Conservation (phyloP, 2,113 vertebrate genomes). For the Camelus dromedarius region DNA sequence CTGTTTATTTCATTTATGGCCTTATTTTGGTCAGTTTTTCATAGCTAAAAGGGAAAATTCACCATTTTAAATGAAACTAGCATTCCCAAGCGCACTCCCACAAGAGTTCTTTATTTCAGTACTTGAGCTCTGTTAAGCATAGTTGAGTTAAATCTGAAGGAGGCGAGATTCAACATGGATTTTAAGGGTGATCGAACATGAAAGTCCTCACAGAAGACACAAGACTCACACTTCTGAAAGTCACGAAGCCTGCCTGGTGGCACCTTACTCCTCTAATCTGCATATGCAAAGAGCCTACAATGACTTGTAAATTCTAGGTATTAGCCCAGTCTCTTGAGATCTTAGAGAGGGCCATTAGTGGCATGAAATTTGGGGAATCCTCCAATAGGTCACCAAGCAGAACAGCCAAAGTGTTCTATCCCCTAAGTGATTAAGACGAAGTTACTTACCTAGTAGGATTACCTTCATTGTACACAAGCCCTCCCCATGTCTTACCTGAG, state of each 20-base stretch:
- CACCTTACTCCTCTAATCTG: not conserved
- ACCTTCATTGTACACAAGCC: constrained; percentile 16
- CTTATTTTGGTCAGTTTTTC: not conserved
- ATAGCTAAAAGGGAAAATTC: not conserved
- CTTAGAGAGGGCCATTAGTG: not conserved
- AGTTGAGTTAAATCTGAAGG: not conserved
- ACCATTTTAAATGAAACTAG: not conserved
- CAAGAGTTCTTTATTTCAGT: not conserved
- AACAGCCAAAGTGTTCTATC: not conserved
- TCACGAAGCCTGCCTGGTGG: not conserved
- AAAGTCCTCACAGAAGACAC: not conserved
- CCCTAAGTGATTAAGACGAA: not conserved
- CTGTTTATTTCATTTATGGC: no score
- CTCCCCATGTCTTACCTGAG: not conserved
- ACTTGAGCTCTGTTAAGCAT: not conserved
- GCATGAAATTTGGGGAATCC: not conserved
- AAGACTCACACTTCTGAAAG: not conserved
- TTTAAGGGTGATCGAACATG: not conserved
- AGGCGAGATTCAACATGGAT: not conserved
- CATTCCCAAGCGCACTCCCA: not conserved
- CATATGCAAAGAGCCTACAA: not conserved
- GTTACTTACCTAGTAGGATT: not conserved
- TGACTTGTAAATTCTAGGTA: not conserved
- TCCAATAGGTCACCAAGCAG: not conserved
- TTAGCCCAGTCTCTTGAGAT: not conserved